These are phyloP conservation scores for Caenorhabditis sp. DNA, from an alignment of 2,888 invertebrate species.

Conservation along the genomic window DNA sequence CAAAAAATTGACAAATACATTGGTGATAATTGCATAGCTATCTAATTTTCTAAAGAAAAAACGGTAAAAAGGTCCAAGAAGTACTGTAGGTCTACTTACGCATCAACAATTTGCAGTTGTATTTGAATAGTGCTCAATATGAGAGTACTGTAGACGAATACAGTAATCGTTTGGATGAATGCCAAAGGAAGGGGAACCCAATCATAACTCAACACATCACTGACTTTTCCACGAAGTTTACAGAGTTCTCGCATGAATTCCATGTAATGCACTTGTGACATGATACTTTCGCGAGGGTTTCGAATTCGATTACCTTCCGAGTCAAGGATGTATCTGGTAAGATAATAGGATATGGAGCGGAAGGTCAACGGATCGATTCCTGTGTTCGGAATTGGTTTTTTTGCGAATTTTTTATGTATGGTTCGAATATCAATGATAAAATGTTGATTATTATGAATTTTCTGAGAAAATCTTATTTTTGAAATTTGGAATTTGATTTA, in stretches of 20 bases:
- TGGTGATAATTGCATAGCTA: not conserved
- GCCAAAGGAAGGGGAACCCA: conserved; percentile 57
- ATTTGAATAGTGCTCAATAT: conserved; percentile 24
- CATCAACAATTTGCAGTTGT: conserved; percentile 19
- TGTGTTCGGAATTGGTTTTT: too few species aligned
- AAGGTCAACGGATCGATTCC: too few species aligned
- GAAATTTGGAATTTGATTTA: too few species aligned
- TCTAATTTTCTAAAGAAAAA: conserved; percentile 18
- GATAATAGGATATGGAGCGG: too few species aligned
- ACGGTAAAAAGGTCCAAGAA: not conserved
- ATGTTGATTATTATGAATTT: too few species aligned
- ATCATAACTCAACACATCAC: conserved; percentile 48
- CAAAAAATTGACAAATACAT: conserved; percentile 27
- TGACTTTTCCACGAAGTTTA: conserved; percentile 30
- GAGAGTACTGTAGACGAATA: conserved; percentile 37
- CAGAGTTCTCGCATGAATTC: conserved; percentile 26
- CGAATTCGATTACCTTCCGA: not conserved
- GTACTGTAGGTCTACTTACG: conserved; percentile 18
- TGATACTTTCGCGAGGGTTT: conserved; percentile 21
- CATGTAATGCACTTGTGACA: conserved; percentile 31
- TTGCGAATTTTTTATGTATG: too few species aligned
- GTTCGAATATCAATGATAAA: too few species aligned
- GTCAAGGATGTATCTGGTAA: conserved; percentile 2
- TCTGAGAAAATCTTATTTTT: not conserved
- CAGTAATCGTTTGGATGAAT: conserved; percentile 23